Evolutionary conservation across 2,113 vertebrate genomes (phyloP), one percentile per base, ranked within the genome.

Genomic region (Notothenia coriiceps): DNA sequence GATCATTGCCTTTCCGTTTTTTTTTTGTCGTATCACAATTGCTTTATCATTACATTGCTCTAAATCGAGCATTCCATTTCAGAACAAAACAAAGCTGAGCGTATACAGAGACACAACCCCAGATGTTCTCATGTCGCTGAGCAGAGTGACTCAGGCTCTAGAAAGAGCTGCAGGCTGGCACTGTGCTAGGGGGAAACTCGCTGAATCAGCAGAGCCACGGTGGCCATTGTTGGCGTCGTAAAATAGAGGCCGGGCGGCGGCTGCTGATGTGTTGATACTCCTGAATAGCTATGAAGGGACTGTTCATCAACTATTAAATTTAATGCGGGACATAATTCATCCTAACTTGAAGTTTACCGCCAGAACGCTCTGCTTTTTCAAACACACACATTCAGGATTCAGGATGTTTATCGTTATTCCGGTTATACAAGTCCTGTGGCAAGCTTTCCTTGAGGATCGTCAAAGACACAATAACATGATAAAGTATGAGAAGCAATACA

Each of bases 131-230:
- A 35, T 20, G 40, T 56, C 17, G 49, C 43, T 49, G 29, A 35
- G 35, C 46, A 15, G 51, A 83, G 56, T 80, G 74, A 81, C 61
- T 71, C 75, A 10, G 50, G 56, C 33, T 57, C 68, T 47, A 46
- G 61, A 11, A 40, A 54, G 43, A 57, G 60, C 59, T 56, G 47
- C n/a, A 43, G 64, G 70, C 33, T 61, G 64, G 57, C 10, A 0
- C 44, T 15, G 18, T n/a, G 61, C 60, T 44, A 61, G 55, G 20
- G 54, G 49, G 62, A 65, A 14, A 33, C 40, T 47, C 40, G 12
- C 67, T 68, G 72, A 75, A 82, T 77, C 79, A 57, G 76, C 69
- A 77, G 43, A 54, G 20, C 12, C 51, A 20, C n/a, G 57, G 25
- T 43, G 5, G 18, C 6, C 0, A 46, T 67, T 70, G 78, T 61